Conservation (phyloP, 2,797 vertebrate species). For the Pangasius krempfi region DNA sequence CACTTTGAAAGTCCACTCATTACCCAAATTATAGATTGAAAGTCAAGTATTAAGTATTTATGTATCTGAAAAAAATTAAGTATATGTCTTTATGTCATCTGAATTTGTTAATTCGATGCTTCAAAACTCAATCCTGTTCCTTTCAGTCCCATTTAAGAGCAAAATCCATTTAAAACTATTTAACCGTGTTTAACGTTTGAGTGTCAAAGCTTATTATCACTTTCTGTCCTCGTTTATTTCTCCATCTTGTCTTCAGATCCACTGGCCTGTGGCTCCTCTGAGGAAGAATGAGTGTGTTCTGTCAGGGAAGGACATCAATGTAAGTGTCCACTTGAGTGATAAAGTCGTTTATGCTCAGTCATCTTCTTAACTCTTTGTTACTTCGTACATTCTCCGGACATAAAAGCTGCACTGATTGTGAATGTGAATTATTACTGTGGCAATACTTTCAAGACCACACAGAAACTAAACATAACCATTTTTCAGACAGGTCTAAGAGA, state of each 20-base stretch:
- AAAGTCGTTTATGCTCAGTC: not conserved
- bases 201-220: not conserved
- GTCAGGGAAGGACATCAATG: conserved; percentile 95
- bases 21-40: not conserved
- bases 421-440: conserved; percentile 18
- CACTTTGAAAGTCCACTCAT: not conserved
- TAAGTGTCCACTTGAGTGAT: conserved; percentile 71
- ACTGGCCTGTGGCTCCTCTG: conserved; percentile 92
- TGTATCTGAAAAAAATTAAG: not conserved
- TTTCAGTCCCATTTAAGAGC: not conserved
- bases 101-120: not conserved
- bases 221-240: conserved; percentile 20
- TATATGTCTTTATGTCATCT: not conserved
- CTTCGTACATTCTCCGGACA: not conserved
- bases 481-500: not conserved
- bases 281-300: conserved; percentile 94
- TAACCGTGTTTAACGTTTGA: not conserved
- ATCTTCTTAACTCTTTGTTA: not conserved
- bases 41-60: not conserved
- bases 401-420: not conserved
- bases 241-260: conserved; percentile 80
- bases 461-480: not conserved
- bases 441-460: not conserved
- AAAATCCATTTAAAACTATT: not conserved
- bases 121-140: not conserved